Conservation (phyloP, 2,797 vertebrate genomes). For the Lacerta bilineata region DNA sequence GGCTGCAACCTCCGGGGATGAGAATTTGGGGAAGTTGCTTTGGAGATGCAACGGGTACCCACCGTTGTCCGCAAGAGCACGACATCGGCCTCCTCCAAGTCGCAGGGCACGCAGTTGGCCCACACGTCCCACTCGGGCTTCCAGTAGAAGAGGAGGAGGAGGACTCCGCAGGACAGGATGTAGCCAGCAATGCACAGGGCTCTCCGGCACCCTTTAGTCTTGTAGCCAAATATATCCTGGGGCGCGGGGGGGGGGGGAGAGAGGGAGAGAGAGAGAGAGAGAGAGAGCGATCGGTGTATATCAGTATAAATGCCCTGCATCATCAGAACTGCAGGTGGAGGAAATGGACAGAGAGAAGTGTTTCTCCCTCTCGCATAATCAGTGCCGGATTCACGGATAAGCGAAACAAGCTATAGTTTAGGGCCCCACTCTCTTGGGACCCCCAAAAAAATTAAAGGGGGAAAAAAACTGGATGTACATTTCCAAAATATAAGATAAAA, state of each 20-base stretch:
- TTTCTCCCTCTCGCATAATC: background rate
- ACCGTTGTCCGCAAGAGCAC: conserved; percentile 80
- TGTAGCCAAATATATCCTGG: conserved; percentile 81
- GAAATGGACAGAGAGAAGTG: background rate
- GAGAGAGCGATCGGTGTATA: too few relatives aligned
- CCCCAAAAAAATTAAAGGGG: too few relatives aligned
- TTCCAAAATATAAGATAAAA: too few relatives aligned
- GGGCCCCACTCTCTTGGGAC: too few relatives aligned
- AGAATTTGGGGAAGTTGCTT: too few relatives aligned
- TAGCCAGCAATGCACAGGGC: conserved; percentile 71
- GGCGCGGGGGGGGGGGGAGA: background rate
- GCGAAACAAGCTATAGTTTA: too few relatives aligned
- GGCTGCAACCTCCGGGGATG: background rate
- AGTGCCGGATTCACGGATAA: too few relatives aligned
- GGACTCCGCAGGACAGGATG: conserved; percentile 75
- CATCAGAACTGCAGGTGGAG: background rate
- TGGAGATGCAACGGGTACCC: conserved; percentile 29
- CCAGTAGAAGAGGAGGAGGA: conserved; percentile 81
- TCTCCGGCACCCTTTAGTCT: conserved; percentile 65
- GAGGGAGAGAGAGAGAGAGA: too few relatives aligned
- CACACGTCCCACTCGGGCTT: conserved; percentile 80
- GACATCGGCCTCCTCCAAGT: conserved; percentile 76
- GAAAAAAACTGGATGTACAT: too few relatives aligned
- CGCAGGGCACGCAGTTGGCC: conserved; percentile 72
- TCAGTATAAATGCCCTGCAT: background rate